A percentile compares a stretch with the other conserved stretches of the same genome.
Evolutionary conservation across 2,797 vertebrate genomes (phyloP).

Genomic region (Sebastes trivittatus): DNA sequence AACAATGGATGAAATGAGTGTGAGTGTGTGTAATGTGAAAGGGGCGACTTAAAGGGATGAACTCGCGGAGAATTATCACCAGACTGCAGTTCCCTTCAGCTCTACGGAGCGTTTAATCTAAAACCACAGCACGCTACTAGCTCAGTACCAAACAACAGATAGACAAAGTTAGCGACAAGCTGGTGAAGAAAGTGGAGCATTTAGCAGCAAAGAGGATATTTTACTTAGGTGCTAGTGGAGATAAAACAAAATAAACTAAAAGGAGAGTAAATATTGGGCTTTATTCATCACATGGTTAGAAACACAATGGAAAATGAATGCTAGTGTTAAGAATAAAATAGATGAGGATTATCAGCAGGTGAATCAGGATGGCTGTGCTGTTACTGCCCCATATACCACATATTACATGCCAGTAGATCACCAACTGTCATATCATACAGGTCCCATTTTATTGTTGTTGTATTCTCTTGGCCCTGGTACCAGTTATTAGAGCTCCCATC

Average conservation of each 20-base stretch:
- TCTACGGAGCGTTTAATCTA: neutral
- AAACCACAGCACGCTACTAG: neutral
- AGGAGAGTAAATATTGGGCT: neutral
- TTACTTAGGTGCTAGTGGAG: neutral
- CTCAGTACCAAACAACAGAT: neutral
- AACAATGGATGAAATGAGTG: neutral
- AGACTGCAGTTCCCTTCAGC: neutral
- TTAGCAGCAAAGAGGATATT: neutral
- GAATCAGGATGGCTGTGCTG: neutral
- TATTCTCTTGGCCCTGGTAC: slow-evolving; percentile 36
- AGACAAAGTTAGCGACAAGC: neutral
- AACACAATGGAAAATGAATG: neutral
- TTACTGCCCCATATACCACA: neutral
- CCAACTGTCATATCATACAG: slow-evolving; percentile 20
- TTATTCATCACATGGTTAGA: neutral
- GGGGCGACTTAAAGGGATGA: neutral
- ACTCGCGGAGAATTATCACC: neutral
- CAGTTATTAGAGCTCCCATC: slow-evolving; percentile 61
- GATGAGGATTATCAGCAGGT: neutral
- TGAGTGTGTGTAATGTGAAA: neutral
- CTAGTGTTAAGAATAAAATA: neutral
- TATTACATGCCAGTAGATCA: neutral
- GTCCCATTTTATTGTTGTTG: slow-evolving; percentile 39
- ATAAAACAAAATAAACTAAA: neutral
- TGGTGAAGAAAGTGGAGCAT: neutral